phyloP scores from a whole-genome alignment of 2,888 invertebrate species.

The Autographa gamma region DNA sequence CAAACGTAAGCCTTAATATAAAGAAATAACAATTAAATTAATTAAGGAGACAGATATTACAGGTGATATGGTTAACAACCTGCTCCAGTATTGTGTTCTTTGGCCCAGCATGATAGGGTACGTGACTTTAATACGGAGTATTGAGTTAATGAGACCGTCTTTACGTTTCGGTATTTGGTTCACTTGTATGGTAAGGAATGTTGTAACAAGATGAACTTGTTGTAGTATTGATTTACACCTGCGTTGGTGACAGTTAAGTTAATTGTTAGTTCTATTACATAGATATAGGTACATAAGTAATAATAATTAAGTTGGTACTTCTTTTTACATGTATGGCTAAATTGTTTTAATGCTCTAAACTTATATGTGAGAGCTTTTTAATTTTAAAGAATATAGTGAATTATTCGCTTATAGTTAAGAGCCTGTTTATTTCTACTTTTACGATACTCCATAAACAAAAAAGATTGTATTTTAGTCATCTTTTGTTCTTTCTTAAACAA shows the following conservation, averaged over 20 bases:
- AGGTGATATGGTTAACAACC: slow-evolving; percentile 25
- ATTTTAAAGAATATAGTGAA: no score
- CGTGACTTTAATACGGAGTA: not conserved
- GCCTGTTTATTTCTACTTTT: no score
- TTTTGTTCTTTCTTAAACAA: no score
- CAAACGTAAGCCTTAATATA: not conserved
- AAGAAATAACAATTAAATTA: slow-evolving; percentile 34
- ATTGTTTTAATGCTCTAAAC: no score
- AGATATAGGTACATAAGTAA: no score
- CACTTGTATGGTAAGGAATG: slow-evolving; percentile 21
- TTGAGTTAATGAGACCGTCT: not conserved
- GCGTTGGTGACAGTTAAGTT: not conserved
- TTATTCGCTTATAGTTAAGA: no score
- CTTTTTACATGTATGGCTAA: no score
- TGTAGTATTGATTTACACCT: slow-evolving; percentile 18
- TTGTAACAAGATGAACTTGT: slow-evolving; percentile 14
- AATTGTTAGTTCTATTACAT: not conserved
- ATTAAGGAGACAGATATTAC: slow-evolving; percentile 29
- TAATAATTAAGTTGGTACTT: no score
- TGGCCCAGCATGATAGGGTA: not conserved
- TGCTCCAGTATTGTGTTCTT: not conserved
- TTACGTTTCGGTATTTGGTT: slow-evolving; percentile 24
- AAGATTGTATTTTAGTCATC: no score
- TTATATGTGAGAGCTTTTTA: not conserved
- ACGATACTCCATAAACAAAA: no score